A percentile compares a stretch with the other conserved stretches of the same genome.
phyloP scores from a whole-genome alignment of 2,113 vertebrate species.

The Xiphophorus couchianus region DNA sequence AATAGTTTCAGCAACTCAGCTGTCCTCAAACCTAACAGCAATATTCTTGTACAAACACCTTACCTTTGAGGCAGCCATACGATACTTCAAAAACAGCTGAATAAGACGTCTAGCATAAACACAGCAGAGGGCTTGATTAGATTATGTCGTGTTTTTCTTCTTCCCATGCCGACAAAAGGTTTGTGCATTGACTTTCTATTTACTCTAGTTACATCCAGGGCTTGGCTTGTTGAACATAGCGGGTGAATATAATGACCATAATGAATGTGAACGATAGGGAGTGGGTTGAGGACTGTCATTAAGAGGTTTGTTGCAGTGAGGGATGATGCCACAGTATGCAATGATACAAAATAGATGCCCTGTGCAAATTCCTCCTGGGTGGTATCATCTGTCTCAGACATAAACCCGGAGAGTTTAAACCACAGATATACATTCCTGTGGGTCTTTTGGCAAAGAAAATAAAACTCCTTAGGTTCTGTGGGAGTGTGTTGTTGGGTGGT shows the following conservation, averaged over 20 bases:
- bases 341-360: conserved; percentile 28
- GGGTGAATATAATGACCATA: conserved; percentile 62
- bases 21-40: no score
- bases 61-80: background rate
- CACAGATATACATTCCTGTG: background rate
- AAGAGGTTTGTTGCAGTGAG: conserved; percentile 37
- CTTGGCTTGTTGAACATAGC: conserved; percentile 41
- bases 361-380: conserved; percentile 59
- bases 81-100: background rate
- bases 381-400: conserved; percentile 51
- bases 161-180: conserved; percentile 18
- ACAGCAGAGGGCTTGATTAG: conserved; percentile 1
- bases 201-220: conserved; percentile 25
- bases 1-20: background rate
- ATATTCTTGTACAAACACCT: no score
- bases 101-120: background rate
- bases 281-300: conserved; percentile 58
- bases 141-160: background rate
- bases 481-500: conserved; percentile 20
- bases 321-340: conserved; percentile 42
- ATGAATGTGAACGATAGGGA: conserved; percentile 54
- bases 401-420: conserved; percentile 25
- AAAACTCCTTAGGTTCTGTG: conserved; percentile 5
- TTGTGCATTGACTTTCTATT: conserved; percentile 39
- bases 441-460: background rate